Conservation (phyloP, 2,797 vertebrate species). For the Gadopsis marmoratus region DNA sequence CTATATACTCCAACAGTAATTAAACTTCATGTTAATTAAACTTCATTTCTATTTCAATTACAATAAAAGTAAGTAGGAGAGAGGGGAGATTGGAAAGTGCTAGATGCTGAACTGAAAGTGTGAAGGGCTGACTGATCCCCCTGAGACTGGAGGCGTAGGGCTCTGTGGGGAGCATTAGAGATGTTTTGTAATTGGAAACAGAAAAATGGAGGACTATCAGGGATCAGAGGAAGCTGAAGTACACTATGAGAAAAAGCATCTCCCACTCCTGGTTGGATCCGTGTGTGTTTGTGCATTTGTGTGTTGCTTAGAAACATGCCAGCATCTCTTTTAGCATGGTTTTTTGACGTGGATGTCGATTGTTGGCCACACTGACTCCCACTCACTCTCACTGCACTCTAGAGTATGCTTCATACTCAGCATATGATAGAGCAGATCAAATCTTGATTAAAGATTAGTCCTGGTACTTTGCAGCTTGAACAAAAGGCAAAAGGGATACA, state of each 20-base stretch:
- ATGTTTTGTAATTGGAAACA: conserved; percentile 69
- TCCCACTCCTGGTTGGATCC: conserved; percentile 60
- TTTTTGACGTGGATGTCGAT: conserved; percentile 65
- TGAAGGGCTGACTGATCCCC: conserved; percentile 51
- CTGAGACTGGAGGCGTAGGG: conserved; percentile 63
- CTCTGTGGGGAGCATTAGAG: conserved; percentile 66
- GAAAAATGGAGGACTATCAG: conserved; percentile 61
- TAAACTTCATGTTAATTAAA: conserved; percentile 35
- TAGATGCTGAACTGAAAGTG: conserved; percentile 44
- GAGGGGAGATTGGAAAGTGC: conserved; percentile 38
- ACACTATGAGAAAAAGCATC: conserved; percentile 52
- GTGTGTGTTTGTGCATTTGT: conserved; percentile 55
- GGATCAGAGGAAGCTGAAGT: conserved; percentile 67
- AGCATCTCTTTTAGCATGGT: conserved; percentile 58
- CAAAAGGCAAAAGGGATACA: conserved; percentile 12
- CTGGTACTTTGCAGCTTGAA: conserved; percentile 29
- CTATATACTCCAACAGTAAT: conserved; percentile 25
- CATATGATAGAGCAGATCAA: conserved; percentile 57
- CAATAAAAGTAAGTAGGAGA: conserved; percentile 47
- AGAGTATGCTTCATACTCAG: conserved; percentile 35
- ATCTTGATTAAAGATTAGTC: conserved; percentile 40
- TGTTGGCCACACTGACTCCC: conserved; percentile 66
- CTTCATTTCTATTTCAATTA: conserved; percentile 38
- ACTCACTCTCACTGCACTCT: conserved; percentile 59
- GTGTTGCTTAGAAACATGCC: conserved; percentile 77